Base-by-base conservation (phyloP, 1,140 invertebrate genomes). In the Medauroidea extradentata region DNA sequence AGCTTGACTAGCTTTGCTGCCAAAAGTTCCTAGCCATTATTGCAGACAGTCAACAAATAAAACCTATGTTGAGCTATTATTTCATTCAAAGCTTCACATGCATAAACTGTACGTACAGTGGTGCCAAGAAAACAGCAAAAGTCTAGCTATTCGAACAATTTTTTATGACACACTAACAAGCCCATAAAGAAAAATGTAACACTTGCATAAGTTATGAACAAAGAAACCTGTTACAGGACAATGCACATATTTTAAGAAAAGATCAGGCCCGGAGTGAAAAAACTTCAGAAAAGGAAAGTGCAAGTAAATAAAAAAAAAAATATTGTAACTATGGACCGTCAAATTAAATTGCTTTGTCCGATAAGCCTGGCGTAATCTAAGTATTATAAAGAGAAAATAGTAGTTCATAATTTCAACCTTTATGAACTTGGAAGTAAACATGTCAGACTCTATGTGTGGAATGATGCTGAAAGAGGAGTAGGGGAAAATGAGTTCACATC, bases 391-490 rank as follows among this genome's bases (percentile, higher is more conserved):
- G 50, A 64, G 57, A 68, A 70, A 60, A 41, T 68, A 1, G 59
- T 63, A 54, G 9, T 66, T 19, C 68, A 71, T 55, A 65, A 69
- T 60, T 65, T 65, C 25, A 63, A 62, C 18, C 53, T 69, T 11
- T 70, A 70, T 46, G 44, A 52, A 25, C 49, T 65, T 8, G 64
- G 65, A 56, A 59, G 59, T 53, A 61, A 61, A 56, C 58, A 70
- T 58, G 69, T 69, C 5, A 39, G 53, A 50, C 52, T 69, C 9
- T 67, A 69, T 64, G 61, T 70, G n/a, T 69, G 67, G 66, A 60
- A 71, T 61, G 66, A 71, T 61, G 65, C 53, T 14, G 61, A 69
- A 39, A 67, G 67, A 11, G 65, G 65, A n/a, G 66, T 69, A 42
- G 61, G 63, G 9, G 57, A 59, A 0, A 70, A 68, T 53, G 61